Conservation (phyloP, 2,888 invertebrate species). For the Clanis bilineata region DNA sequence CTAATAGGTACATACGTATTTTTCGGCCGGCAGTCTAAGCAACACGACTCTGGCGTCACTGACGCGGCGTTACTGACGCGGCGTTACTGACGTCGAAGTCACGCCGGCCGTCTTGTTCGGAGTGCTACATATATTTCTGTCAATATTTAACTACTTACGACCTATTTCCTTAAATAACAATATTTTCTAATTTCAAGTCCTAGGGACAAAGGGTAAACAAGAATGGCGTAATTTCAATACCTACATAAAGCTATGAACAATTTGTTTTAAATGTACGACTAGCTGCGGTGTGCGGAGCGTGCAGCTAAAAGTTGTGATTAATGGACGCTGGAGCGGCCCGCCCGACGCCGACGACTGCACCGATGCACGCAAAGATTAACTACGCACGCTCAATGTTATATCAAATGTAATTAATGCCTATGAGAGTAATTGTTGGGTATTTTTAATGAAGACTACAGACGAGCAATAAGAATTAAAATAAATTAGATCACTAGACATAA, state of each 20-base stretch:
- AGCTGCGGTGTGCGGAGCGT: slow-evolving; percentile 55
- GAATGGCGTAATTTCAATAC: background rate
- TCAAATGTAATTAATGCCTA: slow-evolving; percentile 7
- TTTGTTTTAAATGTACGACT: slow-evolving; percentile 19
- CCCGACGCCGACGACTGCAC: slow-evolving; percentile 64
- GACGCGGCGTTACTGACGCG: too few relatives aligned
- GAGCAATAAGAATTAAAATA: too few relatives aligned
- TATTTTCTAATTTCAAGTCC: background rate
- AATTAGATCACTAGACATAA: too few relatives aligned
- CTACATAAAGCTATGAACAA: slow-evolving; percentile 3
- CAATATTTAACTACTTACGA: too few relatives aligned
- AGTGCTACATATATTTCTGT: too few relatives aligned
- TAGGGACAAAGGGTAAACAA: background rate
- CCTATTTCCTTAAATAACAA: too few relatives aligned
- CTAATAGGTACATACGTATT: too few relatives aligned
- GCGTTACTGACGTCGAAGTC: too few relatives aligned
- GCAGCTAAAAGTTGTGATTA: slow-evolving; percentile 76
- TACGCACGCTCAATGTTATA: background rate
- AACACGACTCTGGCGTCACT: too few relatives aligned
- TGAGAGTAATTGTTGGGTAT: background rate
- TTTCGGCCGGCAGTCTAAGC: too few relatives aligned
- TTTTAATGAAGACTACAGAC: too few relatives aligned
- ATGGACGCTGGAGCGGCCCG: slow-evolving; percentile 66
- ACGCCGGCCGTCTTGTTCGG: too few relatives aligned
- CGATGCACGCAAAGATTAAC: slow-evolving; percentile 26